phyloP scores from a whole-genome alignment of 35 echinoderm and acorn worm genomes.

The Holothuria glaberrima region DNA sequence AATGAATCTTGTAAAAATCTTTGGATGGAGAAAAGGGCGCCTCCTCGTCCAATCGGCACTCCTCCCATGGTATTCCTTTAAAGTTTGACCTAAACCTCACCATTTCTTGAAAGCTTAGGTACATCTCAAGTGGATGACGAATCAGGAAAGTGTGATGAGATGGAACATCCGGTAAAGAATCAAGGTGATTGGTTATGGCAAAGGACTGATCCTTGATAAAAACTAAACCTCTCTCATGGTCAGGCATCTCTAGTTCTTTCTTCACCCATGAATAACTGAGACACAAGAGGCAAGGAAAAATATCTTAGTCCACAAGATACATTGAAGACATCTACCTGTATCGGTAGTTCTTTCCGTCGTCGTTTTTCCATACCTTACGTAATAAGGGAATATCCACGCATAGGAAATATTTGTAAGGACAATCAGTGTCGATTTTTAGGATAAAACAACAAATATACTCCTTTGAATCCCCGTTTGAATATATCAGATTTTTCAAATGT shows the following conservation, averaged over 20 bases:
- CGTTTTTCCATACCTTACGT: too few relatives aligned
- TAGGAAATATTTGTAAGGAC: too few relatives aligned
- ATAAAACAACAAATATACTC: too few relatives aligned
- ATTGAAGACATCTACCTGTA: too few relatives aligned
- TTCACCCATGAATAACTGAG: too few relatives aligned
- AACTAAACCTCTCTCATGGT: neutral
- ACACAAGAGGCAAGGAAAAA: too few relatives aligned
- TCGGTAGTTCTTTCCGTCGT: too few relatives aligned
- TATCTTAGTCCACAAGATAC: too few relatives aligned
- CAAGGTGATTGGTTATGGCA: neutral
- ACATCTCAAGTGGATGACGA: neutral
- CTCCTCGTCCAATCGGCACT: neutral
- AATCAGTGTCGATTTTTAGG: too few relatives aligned
- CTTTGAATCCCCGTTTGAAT: too few relatives aligned
- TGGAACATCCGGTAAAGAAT: neutral
- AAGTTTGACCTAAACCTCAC: neutral
- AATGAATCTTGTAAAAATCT: neutral
- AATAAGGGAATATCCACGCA: too few relatives aligned
- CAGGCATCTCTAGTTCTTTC: neutral
- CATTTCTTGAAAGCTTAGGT: neutral
- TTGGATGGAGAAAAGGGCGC: neutral
- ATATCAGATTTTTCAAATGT: too few relatives aligned
- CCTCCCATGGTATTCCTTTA: neutral
- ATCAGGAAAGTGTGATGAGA: neutral
- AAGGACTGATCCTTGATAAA: constrained; percentile 14